Conservation (phyloP, 2,113 vertebrate genomes). For the Gallinago paraguaiae region DNA sequence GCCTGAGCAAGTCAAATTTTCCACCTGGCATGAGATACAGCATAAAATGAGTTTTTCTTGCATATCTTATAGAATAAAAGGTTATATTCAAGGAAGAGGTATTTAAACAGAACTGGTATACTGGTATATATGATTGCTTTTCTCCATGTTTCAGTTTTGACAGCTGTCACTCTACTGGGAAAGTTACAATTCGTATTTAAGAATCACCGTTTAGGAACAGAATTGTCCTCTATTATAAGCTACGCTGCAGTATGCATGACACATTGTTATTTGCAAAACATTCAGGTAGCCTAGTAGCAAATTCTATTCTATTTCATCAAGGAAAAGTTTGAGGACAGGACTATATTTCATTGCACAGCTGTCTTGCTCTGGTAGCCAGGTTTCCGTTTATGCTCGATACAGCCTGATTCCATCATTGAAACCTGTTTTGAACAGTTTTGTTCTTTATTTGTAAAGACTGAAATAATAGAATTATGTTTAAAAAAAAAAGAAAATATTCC, state of each 20-base stretch:
- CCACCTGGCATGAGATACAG: neutral
- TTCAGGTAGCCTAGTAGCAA: neutral
- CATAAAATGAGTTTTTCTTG: neutral
- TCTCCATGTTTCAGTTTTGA: neutral
- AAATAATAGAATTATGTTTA: neutral
- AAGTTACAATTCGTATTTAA: neutral
- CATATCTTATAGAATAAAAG: neutral
- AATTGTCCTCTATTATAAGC: neutral
- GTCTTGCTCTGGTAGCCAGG: neutral
- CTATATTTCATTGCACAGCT: neutral
- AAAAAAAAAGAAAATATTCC: neutral
- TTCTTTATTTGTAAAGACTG: neutral
- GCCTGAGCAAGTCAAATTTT: neutral
- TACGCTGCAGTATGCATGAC: neutral
- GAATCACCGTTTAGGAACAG: neutral
- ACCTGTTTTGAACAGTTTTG: neutral
- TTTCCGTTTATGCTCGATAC: neutral
- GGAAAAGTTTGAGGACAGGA: neutral
- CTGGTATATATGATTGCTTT: neutral
- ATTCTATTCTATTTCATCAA: neutral
- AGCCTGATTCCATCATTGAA: neutral
- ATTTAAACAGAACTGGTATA: neutral
- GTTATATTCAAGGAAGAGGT: neutral
- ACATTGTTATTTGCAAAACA: neutral
- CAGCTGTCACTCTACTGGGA: neutral